Evolutionary conservation across 2,113 vertebrate species (phyloP), one percentile per base, ranked within the genome.

Genomic region (Dicerorhinus sumatrensis): DNA sequence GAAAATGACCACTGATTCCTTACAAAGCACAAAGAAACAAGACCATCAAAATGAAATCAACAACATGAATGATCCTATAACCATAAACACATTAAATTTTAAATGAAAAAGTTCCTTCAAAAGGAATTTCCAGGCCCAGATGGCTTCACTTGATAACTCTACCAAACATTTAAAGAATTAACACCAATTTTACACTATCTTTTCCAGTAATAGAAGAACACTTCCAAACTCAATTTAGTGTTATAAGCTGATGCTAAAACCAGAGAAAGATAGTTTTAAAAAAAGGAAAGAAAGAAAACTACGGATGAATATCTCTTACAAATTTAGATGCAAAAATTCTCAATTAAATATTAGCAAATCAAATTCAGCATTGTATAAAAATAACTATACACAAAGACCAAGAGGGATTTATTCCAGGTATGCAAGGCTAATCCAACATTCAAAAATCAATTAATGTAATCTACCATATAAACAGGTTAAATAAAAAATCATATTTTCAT

Each of bases 341-440:
- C 58, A 85, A 48, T 8, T 93, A 85, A 96, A 62, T 36, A 96
- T 80, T 48, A 91, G 29, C 7, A 88, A 91, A 91, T 75, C 3
- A 80, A 85, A 89, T 70, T 8, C 5, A 85, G 60, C 14, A 91
- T 60, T 23, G n/a, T 29, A 29, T 67, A 39, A 86, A 46, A 36
- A 83, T 0, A 72, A 54, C 90, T 90, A 91, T 80, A 39, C 6
- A 29, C 39, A 62, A 87, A 76, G 12, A 60, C 23, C 58, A 81
- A 27, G 9, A 29, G 29, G 25, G 6, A 63, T 58, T 91, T 91
- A 82, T 48, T 95, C 63, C n/a, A 88, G 42, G 21, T 56, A 51
- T 36, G 8, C 8, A 77, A 72, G 33, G 16, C n/a, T 88, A 9
- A 67, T 67, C 13, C 16, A 91, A 73, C 11, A 56, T 96, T 97